Base-by-base conservation (phyloP, 2,888 invertebrate genomes). In the Plagodis dolabraria region DNA sequence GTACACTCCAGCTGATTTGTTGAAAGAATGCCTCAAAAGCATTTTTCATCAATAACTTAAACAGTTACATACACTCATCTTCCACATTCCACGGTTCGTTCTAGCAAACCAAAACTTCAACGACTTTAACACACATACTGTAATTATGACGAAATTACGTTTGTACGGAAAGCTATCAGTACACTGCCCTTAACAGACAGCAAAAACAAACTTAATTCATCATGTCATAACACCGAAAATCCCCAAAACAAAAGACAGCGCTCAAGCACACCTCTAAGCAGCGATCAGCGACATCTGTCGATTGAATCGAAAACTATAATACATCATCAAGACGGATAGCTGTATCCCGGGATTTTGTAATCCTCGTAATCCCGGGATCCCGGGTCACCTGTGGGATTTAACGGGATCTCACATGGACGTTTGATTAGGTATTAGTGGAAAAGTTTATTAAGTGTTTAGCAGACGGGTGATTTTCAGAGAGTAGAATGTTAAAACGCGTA, bases 381-480 rank as follows among this genome's bases (percentile, higher is more conserved):
- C 65, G 71, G 82, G 79, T 82, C 84, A 87, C 87, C 87, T 87
- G 86, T 74, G 76, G 86, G 85, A 83, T 85, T 82, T 81, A 69
- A 33, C 54, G 72, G 67, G 74, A 75, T 77, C 75, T 67, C 71
- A 69, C 68, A 40, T 51, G 60, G 60, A 63, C 68, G 68, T 63
- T 69, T 74, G 72, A 74, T 74, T 72, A 66, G 69, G 69, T 68
- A 73, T 73, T 77, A 72, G 71, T 65, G 66, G 70, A 64, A 63
- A 63, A 63, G 63, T 66, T 69, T 74, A 68, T 69, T 71, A 67
- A 64, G 66, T 63, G 64, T 66, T 71, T 68, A 64, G 57, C 34
- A 45, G 38, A 40, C 52, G 45, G 54, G 43, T 38, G 45, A 52
- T 69, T 64, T 57, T 64, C 53, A n/a, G 2, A 12, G 45, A 38